Evolutionary conservation across 1,140 invertebrate species (phyloP).

Genomic region (Atta texana): DNA sequence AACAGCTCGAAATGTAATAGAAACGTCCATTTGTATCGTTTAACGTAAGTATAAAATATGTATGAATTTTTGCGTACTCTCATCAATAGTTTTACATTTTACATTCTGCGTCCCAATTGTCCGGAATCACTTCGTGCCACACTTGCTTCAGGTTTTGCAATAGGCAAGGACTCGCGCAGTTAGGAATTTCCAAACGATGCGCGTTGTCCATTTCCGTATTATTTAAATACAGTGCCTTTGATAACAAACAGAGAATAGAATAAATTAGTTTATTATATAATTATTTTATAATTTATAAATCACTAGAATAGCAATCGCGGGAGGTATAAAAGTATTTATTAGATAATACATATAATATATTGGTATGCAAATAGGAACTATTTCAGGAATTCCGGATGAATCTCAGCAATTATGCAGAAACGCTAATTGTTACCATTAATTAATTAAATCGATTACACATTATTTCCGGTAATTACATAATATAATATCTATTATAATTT

Average conservation of each 20-base stretch:
- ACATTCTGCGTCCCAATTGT: constrained; percentile 87
- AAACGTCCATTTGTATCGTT: too few species aligned
- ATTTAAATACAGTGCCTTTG: constrained; percentile 77
- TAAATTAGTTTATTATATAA: background rate
- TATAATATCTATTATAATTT: background rate
- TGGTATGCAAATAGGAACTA: constrained; percentile 10
- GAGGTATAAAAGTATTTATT: background rate
- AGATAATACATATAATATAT: constrained; percentile 1
- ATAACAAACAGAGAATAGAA: background rate
- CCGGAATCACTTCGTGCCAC: constrained; percentile 84
- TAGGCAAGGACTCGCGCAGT: constrained; percentile 85
- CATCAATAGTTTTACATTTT: constrained; percentile 22
- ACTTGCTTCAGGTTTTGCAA: constrained; percentile 83
- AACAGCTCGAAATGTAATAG: too few species aligned
- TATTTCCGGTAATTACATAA: background rate
- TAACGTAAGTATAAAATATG: too few species aligned
- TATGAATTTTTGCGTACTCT: too few species aligned
- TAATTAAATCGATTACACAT: constrained; percentile 2
- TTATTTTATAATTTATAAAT: background rate
- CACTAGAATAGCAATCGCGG: background rate
- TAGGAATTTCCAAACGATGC: constrained; percentile 82
- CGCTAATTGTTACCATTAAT: background rate
- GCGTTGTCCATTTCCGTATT: constrained; percentile 66
- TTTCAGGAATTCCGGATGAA: background rate
- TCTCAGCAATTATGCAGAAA: background rate